Percentiles rank a stretch among this genome's conserved stretches.
Conservation (phyloP, 1,140 invertebrate species). For the Diorhabda carinulata region DNA sequence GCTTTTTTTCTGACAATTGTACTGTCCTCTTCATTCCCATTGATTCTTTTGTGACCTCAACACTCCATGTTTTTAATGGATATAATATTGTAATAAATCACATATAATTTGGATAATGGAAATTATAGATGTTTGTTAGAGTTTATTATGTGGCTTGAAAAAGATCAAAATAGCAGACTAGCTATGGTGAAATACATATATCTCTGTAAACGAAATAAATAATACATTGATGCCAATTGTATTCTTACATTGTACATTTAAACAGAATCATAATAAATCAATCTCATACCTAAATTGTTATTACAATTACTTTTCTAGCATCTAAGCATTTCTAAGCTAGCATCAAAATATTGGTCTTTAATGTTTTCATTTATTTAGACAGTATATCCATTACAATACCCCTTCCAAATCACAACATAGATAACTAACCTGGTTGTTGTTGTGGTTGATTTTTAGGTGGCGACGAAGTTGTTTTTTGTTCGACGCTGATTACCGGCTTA, state of each 20-base stretch:
- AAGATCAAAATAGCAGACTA: too few relatives aligned
- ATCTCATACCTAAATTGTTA: not conserved
- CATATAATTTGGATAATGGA: too few relatives aligned
- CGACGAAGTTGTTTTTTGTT: slow-evolving; percentile 18
- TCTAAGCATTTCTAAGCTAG: not conserved
- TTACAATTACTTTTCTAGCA: not conserved
- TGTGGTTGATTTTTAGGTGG: slow-evolving; percentile 6
- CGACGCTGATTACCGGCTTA: slow-evolving; percentile 26
- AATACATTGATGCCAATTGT: not conserved
- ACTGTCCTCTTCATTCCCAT: too few relatives aligned
- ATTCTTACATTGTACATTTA: not conserved
- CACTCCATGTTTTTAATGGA: too few relatives aligned
- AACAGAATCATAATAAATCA: not conserved
- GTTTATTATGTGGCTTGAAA: too few relatives aligned
- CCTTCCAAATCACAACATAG: not conserved
- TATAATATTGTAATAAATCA: too few relatives aligned
- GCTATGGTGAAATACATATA: too few relatives aligned
- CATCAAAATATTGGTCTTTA: not conserved
- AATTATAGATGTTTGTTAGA: too few relatives aligned
- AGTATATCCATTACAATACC: not conserved
- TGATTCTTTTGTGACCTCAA: too few relatives aligned
- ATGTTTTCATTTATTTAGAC: not conserved
- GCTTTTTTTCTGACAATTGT: too few relatives aligned
- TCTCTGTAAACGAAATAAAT: too few relatives aligned
- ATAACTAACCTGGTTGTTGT: slow-evolving; percentile 13